A percentile compares a stretch with the other conserved stretches of the same genome.
phyloP scores from a whole-genome alignment of 2,797 vertebrate genomes.

The Phataginus tetradactyla region DNA sequence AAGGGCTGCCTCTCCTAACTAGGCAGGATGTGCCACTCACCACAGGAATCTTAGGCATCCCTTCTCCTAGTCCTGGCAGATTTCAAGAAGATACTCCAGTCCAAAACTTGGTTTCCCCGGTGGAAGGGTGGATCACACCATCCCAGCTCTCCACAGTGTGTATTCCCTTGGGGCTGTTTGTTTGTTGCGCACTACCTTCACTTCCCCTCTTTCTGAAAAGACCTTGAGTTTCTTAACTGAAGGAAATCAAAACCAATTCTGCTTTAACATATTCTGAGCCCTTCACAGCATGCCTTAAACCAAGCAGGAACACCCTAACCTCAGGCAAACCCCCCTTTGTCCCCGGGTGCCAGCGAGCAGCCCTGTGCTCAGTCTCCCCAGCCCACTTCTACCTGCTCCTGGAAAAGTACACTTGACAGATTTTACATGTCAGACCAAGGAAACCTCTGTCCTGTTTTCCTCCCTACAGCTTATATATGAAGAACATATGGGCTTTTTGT shows the following conservation, averaged over 20 bases:
- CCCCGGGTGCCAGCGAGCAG: not conserved
- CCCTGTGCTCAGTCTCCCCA: not conserved
- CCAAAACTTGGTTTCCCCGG: not conserved
- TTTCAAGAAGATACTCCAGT: not conserved
- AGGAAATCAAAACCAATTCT: not conserved
- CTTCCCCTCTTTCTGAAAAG: slow-evolving; percentile 28
- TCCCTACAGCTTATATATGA: not conserved
- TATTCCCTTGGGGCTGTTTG: not conserved
- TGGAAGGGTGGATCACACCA: not conserved
- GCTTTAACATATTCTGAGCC: not conserved
- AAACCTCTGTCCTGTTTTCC: not conserved
- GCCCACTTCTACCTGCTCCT: not conserved
- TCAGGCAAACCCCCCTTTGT: not conserved
- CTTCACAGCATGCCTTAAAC: too few relatives aligned
- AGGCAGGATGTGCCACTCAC: not conserved
- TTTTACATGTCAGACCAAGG: not conserved
- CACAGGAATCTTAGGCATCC: not conserved
- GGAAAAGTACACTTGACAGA: not conserved
- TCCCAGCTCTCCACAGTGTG: not conserved
- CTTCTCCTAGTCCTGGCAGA: not conserved
- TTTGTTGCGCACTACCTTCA: not conserved
- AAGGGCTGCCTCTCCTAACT: not conserved
- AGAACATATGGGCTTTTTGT: not conserved
- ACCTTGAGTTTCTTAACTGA: not conserved
- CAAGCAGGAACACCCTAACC: not conserved